phyloP scores from a whole-genome alignment of 2,113 vertebrate genomes.

The Rhombomys opimus region DNA sequence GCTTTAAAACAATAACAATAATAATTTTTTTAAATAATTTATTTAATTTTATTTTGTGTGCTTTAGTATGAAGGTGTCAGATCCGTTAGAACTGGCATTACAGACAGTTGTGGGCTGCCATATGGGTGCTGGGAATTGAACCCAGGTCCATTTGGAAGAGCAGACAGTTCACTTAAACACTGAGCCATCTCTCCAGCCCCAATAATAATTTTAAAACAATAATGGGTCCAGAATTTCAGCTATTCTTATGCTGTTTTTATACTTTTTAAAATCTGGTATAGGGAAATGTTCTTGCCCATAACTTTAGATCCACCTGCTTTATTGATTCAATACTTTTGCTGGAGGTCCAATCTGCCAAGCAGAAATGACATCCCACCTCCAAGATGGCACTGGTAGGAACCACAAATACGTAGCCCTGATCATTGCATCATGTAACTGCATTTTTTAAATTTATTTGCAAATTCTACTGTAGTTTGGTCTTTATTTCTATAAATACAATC shows the following conservation, averaged over 20 bases:
- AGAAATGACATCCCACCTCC: background rate
- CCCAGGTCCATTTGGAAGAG: no score
- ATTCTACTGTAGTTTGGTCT: background rate
- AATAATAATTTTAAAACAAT: background rate
- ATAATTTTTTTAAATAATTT: background rate
- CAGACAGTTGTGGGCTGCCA: no score
- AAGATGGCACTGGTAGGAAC: background rate
- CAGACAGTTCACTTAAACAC: no score
- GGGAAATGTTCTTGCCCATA: slow-evolving; percentile 41
- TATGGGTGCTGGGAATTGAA: no score
- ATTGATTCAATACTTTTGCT: background rate
- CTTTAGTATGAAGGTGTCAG: no score
- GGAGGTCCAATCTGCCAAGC: background rate
- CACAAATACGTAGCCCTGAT: background rate
- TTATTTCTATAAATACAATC: slow-evolving; percentile 13
- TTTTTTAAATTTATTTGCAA: background rate
- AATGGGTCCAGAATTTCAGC: background rate
- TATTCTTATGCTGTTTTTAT: background rate
- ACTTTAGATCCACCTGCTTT: slow-evolving; percentile 9
- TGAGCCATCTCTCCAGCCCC: no score
- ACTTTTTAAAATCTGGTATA: slow-evolving; percentile 12
- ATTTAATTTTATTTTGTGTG: no score
- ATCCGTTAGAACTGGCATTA: no score
- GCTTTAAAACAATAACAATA: slow-evolving; percentile 46
- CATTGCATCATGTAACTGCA: background rate